phyloP scores from a whole-genome alignment of 2,113 vertebrate genomes.

The Apteryx owenii region DNA sequence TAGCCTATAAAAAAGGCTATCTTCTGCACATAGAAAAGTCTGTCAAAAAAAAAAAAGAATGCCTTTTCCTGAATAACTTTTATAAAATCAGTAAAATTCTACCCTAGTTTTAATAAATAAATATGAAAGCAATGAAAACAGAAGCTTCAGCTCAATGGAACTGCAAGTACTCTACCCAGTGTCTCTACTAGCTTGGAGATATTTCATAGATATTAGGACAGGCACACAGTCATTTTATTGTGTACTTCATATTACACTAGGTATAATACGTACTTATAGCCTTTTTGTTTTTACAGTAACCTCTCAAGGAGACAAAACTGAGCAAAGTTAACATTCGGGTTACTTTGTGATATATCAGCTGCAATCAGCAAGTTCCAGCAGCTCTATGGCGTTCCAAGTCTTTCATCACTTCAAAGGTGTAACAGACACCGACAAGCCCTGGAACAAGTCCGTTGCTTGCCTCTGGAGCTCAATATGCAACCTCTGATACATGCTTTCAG shows the following conservation, averaged over 20 bases:
- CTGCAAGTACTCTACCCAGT: neutral
- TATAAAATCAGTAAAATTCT: neutral
- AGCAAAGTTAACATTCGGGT: neutral
- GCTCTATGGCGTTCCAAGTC: neutral
- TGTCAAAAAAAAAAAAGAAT: neutral
- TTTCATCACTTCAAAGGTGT: neutral
- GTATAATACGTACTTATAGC: neutral
- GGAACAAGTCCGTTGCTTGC: neutral
- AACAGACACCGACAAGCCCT: neutral
- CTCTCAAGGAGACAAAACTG: neutral
- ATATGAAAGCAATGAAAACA: neutral
- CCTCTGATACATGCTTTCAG: neutral
- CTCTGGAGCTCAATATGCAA: neutral
- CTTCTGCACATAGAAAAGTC: neutral
- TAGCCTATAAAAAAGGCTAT: neutral
- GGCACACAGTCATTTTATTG: accelerated
- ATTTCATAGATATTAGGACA: neutral
- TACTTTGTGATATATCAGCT: neutral
- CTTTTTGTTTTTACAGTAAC: neutral
- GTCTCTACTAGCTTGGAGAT: neutral
- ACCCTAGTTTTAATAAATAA: neutral
- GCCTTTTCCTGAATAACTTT: neutral
- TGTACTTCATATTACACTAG: neutral
- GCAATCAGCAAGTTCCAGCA: neutral
- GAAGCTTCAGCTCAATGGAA: neutral